Base-by-base conservation (phyloP, 2,888 invertebrate species). In the Cosmorhoe ocellata region DNA sequence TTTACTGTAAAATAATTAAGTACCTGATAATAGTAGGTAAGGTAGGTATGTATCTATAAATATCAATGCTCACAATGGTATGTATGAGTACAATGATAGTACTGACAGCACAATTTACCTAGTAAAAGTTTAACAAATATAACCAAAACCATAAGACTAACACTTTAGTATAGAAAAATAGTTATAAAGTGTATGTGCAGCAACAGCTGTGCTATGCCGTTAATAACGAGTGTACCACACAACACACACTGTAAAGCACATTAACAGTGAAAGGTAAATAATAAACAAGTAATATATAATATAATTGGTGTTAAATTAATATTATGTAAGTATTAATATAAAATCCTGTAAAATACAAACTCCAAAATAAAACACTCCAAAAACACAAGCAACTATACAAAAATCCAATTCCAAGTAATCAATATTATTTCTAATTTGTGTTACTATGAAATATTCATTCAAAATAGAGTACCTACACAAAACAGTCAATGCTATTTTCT, bases 151-250 rank as follows among this genome's bases (percentile, higher is more conserved):
- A n/a, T n/a, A n/a, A n/a, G n/a, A n/a, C n/a, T n/a, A n/a, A n/a
- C n/a, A n/a, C n/a, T n/a, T n/a, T n/a, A n/a, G n/a, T n/a, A n/a
- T n/a, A n/a, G n/a, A n/a, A n/a, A n/a, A 6, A 24, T 6, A 24
- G 6, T 7, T 24, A 39, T 34, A 18, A 11, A 13, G n/a, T 11
- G 9, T n/a, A 40, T 32, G 47, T 55, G 36, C 42, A 66, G 68
- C 68, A 70, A 63, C 64, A 72, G 66, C 62, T 44, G 56, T 64
- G 70, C 66, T 61, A 63, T 72, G 71, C 75, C 67, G 61, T 63
- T 59, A 56, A 67, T 71, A 78, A 82, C 77, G 67, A 74, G 76
- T 80, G 75, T 67, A 69, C 61, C 66, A 69, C 66, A 69, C 61
- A 59, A 55, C 52, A 69, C 55, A 52, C 41, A 63, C 64, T 67